These are phyloP conservation scores for Austrofundulus limnaeus DNA, from an alignment of 2,113 vertebrate genomes.

Conservation along the genomic window DNA sequence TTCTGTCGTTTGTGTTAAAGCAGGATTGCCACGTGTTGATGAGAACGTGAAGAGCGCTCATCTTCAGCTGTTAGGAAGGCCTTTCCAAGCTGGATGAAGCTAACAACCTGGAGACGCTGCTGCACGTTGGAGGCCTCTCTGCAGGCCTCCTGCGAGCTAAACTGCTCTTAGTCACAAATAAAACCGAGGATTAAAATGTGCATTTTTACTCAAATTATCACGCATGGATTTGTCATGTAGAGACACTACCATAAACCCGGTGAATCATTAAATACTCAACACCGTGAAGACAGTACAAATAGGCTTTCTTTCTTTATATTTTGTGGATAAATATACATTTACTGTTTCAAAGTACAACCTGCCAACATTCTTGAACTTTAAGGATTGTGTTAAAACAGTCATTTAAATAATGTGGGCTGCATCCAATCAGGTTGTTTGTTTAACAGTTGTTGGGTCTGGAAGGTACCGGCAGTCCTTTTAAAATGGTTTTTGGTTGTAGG, in stretches of 20 bases:
- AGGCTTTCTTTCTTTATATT: too few species aligned
- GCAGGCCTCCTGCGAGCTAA: constrained; percentile 6
- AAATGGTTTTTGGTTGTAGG: too few species aligned
- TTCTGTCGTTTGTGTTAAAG: constrained; percentile 29
- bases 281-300: too few species aligned
- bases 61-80: constrained; percentile 11
- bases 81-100: constrained; percentile 38
- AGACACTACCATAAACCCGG: neutral
- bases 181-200: neutral
- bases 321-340: neutral
- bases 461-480: too few species aligned
- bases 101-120: constrained; percentile 24
- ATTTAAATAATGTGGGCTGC: too few species aligned
- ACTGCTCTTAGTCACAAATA: neutral
- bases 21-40: constrained; percentile 8
- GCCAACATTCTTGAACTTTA: too few species aligned
- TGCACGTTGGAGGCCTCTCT: neutral
- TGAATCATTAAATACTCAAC: neutral
- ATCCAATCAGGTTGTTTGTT: too few species aligned
- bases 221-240: neutral
- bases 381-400: too few species aligned
- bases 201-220: neutral
- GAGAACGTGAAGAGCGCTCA: constrained; percentile 17
- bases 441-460: too few species aligned
- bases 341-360: neutral